Percentiles rank a stretch among this genome's conserved stretches.
phyloP scores from a whole-genome alignment of 1,140 invertebrate genomes.

The Drosophila bocki region DNA sequence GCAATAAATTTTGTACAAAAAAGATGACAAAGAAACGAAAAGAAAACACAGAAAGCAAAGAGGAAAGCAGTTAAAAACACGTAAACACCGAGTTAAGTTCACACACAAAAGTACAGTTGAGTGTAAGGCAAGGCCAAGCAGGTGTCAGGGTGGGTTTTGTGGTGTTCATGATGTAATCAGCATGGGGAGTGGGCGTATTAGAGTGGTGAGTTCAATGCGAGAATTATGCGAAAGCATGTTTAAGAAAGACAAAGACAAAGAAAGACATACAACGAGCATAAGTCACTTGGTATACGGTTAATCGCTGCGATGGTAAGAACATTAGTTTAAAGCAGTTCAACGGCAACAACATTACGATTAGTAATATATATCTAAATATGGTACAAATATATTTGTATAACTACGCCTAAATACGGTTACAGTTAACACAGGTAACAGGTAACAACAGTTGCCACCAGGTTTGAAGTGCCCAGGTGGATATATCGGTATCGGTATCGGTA shows the following conservation, averaged over 20 bases:
- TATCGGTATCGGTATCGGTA: neutral
- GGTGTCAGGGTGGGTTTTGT: constrained; percentile 15
- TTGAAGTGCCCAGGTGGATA: constrained; percentile 17
- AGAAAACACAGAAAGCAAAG: constrained; percentile 11
- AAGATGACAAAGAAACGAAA: constrained; percentile 3
- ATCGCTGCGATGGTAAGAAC: constrained; percentile 38
- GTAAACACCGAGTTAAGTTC: neutral
- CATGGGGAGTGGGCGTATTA: constrained; percentile 13
- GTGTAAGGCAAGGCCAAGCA: constrained; percentile 10
- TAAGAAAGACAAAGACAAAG: constrained; percentile 73
- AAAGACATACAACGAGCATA: constrained; percentile 85
- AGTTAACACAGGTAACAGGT: constrained; percentile 3
- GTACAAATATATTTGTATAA: neutral
- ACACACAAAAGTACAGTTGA: constrained; percentile 18
- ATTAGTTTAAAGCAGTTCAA: constrained; percentile 42
- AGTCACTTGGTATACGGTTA: constrained; percentile 68
- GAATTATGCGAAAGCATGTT: constrained; percentile 77
- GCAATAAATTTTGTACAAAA: constrained; percentile 46
- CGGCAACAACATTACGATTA: constrained; percentile 15
- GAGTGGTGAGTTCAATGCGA: constrained; percentile 58
- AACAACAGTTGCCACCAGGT: constrained; percentile 12
- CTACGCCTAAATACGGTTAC: constrained; percentile 4
- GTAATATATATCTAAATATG: neutral
- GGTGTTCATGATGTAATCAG: neutral
- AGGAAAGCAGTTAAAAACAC: constrained; percentile 10